Conservation (phyloP, 2,888 invertebrate genomes). For the Amitus sp. region DNA sequence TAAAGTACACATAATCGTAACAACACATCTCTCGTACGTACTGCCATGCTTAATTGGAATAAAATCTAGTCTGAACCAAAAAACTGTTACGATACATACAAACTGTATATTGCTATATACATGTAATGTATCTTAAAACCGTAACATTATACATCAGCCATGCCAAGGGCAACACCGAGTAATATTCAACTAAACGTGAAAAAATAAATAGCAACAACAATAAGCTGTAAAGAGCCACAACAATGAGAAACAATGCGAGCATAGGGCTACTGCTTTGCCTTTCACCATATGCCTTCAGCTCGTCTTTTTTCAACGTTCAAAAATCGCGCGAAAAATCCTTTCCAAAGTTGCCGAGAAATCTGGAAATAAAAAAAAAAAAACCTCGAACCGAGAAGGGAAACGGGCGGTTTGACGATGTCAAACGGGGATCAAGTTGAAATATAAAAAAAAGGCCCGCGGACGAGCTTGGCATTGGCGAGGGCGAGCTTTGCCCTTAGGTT, state of each 20-base stretch:
- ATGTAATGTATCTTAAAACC: not conserved
- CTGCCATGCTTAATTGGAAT: conserved; percentile 59
- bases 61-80: conserved; percentile 46
- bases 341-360: no score
- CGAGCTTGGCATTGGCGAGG: conserved; percentile 53
- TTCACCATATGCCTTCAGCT: conserved; percentile 30
- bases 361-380: not conserved
- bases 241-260: conserved; percentile 67
- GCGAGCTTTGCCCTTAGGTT: conserved; percentile 59
- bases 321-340: no score
- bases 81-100: conserved; percentile 45
- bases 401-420: no score
- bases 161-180: conserved; percentile 65
- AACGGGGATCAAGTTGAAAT: not conserved
- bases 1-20: conserved; percentile 50
- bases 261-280: conserved; percentile 56
- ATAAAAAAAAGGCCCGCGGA: conserved; percentile 24
- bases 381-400: no score
- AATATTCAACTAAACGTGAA: conserved; percentile 50
- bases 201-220: conserved; percentile 58
- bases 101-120: not conserved
- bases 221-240: conserved; percentile 66
- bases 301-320: no score
- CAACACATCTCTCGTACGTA: conserved; percentile 49
- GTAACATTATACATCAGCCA: conserved; percentile 59